Base-by-base conservation (phyloP, 92 coral and sea anemone genomes). In the Virgularia gustaviana region DNA sequence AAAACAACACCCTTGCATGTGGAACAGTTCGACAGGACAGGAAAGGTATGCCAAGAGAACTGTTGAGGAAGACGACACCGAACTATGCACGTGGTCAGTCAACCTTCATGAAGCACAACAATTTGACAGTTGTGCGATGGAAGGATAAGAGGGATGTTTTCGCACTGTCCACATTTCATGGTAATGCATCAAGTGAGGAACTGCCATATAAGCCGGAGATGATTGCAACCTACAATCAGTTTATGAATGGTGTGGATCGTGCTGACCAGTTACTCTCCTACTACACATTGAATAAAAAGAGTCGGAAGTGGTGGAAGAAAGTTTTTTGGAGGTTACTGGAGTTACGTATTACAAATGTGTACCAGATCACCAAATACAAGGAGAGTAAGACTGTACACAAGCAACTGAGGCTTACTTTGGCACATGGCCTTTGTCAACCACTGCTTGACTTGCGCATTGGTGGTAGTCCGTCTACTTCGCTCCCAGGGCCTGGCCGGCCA, bases 71-170 rank as follows among this genome's bases (percentile, higher is more conserved):
- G 31, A 68, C 33, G 5, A 67, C 57, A 23, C 75, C 45, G 1
- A 19, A 61, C 8, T 76, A 43, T 33, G 25, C 32, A 0, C 49
- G 45, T 45, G 74, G 81, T 36, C 80, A 76, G 22, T 61, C 75
- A 45, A 41, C 63, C 2, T 66, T 65, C 52, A 65, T 76, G 1
- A 70, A 78, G 28, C 61, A 78, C 27, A 63, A 60, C 2, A 52
- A 70, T 37, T 18, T 83, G 49, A 79, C 76, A 20, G 76, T 49
- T 33, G 81, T 64, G 2, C 41, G 64, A 38, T 84, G 85, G 85
- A 84, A 84, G 62, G 85, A 79, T 49, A 84, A 79, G 56, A 73
- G 73, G 59, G 84, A 83, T 79, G 84, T 72, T 6, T 83, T 64
- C 68, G 84, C 88, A 36, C 77, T 83, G 23, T 49, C 85, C 15